Evolutionary conservation across 2,797 vertebrate species (phyloP), one percentile per base, ranked within the genome.

Genomic region (Myoxocephalus aenaeus): DNA sequence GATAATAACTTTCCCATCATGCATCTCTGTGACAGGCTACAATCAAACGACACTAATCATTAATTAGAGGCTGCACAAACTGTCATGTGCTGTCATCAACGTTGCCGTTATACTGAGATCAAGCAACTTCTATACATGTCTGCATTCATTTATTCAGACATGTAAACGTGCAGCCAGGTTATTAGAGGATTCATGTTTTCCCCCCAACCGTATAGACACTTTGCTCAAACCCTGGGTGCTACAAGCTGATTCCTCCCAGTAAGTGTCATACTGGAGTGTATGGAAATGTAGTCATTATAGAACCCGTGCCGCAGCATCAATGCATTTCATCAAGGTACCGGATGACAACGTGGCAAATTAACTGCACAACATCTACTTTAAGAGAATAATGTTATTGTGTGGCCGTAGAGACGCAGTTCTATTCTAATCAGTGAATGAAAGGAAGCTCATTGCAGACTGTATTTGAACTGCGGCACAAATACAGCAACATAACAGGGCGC

Each of bases 321-420:
- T 50, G 42, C 56, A 67, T 79, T 77, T 65, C n/a, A 69, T 80
- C 79, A 61, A 18, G 40, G 74, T 15, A 54, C 56, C 82, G 80
- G 74, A 85, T 82, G 76, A 63, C 18, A 27, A 63, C 22, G 13
- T 57, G 50, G 32, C n/a, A 66, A 79, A 72, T 38, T 32, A 42
- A 40, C 75, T 65, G 4, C 27, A 38, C 42, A 56, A 18, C 25
- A 53, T 64, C 22, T 38, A 58, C n/a, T 67, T n/a, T 20, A 20
- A 48, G 46, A 64, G 46, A 54, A 5, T 1, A 51, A 2, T 6
- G 20, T 13, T 48, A 40, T 40, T 68, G 14, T 27, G 48, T 61
- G 54, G 51, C 64, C 51, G 66, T 32, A 46, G n/a, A 57, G 40
- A 53, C 2, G 1, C 34, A 54, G 36, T 62, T 46, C 22, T 20